Percentiles rank a stretch among this genome's conserved stretches.
phyloP scores from a whole-genome alignment of 2,888 invertebrate species.

The Diaperis boleti region DNA sequence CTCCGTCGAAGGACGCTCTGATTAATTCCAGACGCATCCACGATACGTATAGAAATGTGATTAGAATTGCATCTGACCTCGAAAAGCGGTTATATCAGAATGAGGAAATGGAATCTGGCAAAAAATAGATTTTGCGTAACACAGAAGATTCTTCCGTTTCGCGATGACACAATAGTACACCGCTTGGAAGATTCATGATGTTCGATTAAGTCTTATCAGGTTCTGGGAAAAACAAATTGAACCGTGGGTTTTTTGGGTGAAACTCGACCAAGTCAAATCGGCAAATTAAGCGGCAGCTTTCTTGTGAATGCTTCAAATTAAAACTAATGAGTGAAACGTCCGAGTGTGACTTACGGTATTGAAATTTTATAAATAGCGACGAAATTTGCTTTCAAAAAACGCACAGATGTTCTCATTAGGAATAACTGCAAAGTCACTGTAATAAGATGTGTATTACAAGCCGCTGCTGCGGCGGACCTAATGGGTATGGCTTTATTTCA shows the following conservation, averaged over 20 bases:
- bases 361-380: neutral
- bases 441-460: constrained; percentile 4
- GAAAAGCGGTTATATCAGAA: constrained; percentile 41
- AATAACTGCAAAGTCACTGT: constrained; percentile 5
- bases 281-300: neutral
- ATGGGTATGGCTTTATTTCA: constrained; percentile 11
- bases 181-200: constrained; percentile 12
- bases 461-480: neutral
- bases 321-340: constrained; percentile 9
- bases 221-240: neutral
- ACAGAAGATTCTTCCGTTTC: constrained; percentile 34
- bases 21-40: constrained; percentile 37
- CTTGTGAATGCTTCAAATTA: constrained; percentile 4
- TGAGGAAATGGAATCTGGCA: constrained; percentile 40
- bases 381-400: neutral
- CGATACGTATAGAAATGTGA: constrained; percentile 23
- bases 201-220: constrained; percentile 8
- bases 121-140: constrained; percentile 41
- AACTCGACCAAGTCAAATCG: neutral
- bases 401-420: constrained; percentile 7
- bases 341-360: neutral
- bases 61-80: constrained; percentile 38
- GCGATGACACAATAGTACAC: constrained; percentile 30
- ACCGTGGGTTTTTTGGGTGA: constrained; percentile 3
- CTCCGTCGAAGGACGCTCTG: constrained; percentile 29